Base-by-base conservation (phyloP, 2,113 vertebrate genomes). In the Chitala chitala region DNA sequence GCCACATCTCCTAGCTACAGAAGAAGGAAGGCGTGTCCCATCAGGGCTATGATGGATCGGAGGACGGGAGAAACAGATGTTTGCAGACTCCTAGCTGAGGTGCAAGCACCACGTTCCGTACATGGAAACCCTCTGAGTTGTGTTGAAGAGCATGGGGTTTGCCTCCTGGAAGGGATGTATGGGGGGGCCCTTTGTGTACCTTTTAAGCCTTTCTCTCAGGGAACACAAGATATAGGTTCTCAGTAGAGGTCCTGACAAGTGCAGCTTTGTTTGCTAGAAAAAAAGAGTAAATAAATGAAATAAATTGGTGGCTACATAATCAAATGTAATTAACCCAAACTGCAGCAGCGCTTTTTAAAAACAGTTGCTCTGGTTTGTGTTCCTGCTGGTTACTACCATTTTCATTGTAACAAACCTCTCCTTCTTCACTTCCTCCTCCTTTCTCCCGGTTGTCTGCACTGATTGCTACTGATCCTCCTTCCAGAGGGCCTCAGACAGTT, bases 301-400 rank as follows among this genome's bases (percentile, higher is more conserved):
- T 54, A 53, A 65, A 64, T 40, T 31, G 50, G 42, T 50, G 31
- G 42, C 59, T 65, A 44, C 64, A 64, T 69, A 75, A 77, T 78
- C 77, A 76, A 74, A 71, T 48, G 71, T 69, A 65, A 80, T 80
- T 78, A 80, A 71, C 31, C 54, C 26, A 10, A 54, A 74, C 81
- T 81, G 76, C 77, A 81, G 77, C 56, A 48, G 46, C 59, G 38
- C 20, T 50, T 50, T 40, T 78, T 79, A 73, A 75, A 69, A 15
- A 58, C 36, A 73, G 38, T 61, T 29, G 38, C 7, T 38, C 15
- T 38, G 6, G 3, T 0, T 63, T 63, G 20, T 3, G 12, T 20
- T 38, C 5, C 15, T 15, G 33, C 59, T 2, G 31, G 38, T 63
- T 63, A n/a, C n/a, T 20, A 17, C 15, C 31, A 29, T 33, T 13